Evolutionary conservation across 2,797 vertebrate genomes (phyloP), one percentile per base, ranked within the genome.

Genomic region (Gila robusta): DNA sequence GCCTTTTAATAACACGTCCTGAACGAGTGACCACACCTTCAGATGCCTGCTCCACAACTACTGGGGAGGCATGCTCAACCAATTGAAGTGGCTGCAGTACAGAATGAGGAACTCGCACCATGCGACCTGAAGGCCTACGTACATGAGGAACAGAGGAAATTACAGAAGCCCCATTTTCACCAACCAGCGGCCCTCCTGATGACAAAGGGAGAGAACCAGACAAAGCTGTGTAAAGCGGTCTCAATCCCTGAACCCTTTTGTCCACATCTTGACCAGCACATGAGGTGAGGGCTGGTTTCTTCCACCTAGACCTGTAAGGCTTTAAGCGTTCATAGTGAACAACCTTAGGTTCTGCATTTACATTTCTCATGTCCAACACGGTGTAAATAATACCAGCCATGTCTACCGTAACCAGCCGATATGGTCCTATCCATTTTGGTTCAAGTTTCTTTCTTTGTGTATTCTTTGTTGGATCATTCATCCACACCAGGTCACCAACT

Each of bases 391-490:
- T 19, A 19, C 17, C 49, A 19, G 17, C 49, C 49, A 52, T 52
- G 49, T 52, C 49, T 16, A 52, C 49, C 16, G 6, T 52, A 52
- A 52, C 49, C 49, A 52, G 5, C 49, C 6, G 17, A 52, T 19
- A 52, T 52, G 5, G 49, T 52, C 49, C 49, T 6, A 3, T 52
- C 49, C 49, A 52, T 19, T 52, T 52, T 52, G 77, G 81, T 2
- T 83, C 67, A 39, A 87, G 69, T 77, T 89, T 90, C 39, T 82
- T 69, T 84, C 81, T 82, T 39, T 83, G 85, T 26, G 77, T 86
- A 52, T 32, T 32, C 28, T 32, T 32, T 32, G 87, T 87, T 10
- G 77, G 83, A 78, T 89, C 56, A n/a, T 84, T 73, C 44, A 86
- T 47, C 77, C 80, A 86, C 10, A 88, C 82, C 28, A 87, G 23